A percentile compares a stretch with the other conserved stretches of the same genome.
phyloP scores from a whole-genome alignment of 2,113 vertebrate genomes.

The Anthoscopus minutus region DNA sequence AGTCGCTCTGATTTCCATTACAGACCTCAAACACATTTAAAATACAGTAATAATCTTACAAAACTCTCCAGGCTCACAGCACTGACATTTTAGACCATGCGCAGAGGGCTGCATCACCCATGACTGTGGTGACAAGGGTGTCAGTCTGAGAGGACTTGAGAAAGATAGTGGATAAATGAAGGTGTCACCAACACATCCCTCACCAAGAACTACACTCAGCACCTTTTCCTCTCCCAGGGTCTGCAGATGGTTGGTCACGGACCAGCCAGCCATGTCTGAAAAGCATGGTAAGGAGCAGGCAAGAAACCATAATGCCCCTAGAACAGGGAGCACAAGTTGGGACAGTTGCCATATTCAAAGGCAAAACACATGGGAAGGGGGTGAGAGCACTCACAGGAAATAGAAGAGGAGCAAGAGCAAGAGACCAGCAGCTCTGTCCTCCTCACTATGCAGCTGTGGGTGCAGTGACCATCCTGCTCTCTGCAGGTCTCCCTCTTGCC shows the following conservation, averaged over 20 bases:
- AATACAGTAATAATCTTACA: background rate
- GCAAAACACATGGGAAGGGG: background rate
- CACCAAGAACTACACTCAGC: background rate
- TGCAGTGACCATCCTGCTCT: background rate
- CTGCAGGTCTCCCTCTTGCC: background rate
- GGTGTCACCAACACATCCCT: background rate
- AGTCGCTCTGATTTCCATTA: background rate
- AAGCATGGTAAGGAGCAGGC: background rate
- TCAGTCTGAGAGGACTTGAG: background rate
- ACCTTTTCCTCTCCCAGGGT: background rate
- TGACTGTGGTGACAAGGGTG: rapidly evolving
- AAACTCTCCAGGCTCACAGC: background rate
- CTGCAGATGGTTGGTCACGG: background rate
- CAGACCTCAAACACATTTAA: background rate
- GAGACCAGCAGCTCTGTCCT: background rate
- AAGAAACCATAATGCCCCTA: background rate
- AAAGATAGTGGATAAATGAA: background rate
- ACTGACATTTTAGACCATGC: background rate
- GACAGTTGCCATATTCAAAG: background rate
- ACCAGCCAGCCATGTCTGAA: background rate
- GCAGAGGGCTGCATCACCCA: background rate
- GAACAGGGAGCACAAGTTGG: background rate
- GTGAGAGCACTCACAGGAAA: background rate
- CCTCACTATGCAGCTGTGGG: background rate
- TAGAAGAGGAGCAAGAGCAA: background rate